phyloP scores from a whole-genome alignment of 2,888 invertebrate species.

The Belgica antarctica region DNA sequence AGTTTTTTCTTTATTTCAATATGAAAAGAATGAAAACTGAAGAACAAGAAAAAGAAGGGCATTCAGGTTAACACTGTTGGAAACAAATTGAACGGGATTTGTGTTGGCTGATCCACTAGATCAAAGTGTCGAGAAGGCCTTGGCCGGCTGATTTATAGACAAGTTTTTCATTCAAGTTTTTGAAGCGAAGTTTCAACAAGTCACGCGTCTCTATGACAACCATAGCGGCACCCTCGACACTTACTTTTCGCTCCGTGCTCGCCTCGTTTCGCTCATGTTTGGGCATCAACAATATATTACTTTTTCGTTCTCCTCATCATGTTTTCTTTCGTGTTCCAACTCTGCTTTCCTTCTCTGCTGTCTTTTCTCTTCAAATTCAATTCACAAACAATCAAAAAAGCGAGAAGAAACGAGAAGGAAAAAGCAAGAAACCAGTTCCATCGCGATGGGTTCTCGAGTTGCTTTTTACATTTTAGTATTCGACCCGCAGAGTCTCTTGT shows the following conservation, averaged over 20 bases:
- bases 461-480: conserved; percentile 3
- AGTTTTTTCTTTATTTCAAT: conserved; percentile 15
- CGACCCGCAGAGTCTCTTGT: conserved; percentile 25
- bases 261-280: neutral
- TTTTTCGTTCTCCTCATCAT: conserved; percentile 1
- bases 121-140: neutral
- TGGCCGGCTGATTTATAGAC: neutral
- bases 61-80: conserved; percentile 25
- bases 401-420: neutral
- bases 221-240: neutral
- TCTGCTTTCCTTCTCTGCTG: neutral
- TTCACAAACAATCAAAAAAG: neutral
- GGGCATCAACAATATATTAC: conserved; percentile 13
- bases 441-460: conserved; percentile 16
- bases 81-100: neutral
- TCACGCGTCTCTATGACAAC: no score
- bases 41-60: conserved; percentile 11
- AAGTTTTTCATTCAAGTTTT: neutral
- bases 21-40: neutral
- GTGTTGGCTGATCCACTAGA: neutral
- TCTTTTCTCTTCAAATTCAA: conserved; percentile 16
- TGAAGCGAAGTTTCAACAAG: no score
- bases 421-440: conserved; percentile 9
- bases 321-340: no score
- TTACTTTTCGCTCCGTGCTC: neutral